Evolutionary conservation across 2,888 invertebrate species (phyloP).

Genomic region (Stomorhina lunata): DNA sequence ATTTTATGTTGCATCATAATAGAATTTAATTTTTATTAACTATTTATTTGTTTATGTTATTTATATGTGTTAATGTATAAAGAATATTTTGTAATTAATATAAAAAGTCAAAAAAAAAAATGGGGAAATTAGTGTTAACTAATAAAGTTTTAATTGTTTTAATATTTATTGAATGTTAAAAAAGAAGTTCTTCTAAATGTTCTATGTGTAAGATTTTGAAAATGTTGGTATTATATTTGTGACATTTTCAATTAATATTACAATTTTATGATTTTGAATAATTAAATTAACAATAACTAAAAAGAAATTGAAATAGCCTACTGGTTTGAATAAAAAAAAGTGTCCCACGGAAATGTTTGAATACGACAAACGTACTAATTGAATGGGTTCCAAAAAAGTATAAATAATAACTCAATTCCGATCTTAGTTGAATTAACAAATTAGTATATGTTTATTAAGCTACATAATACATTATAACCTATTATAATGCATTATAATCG

Average conservation of each 20-base stretch:
- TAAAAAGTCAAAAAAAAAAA: slow-evolving; percentile 29
- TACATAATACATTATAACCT: too few relatives aligned
- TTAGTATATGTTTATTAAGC: too few relatives aligned
- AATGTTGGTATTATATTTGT: neutral
- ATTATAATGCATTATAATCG: too few relatives aligned
- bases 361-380: too few relatives aligned
- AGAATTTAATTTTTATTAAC: slow-evolving; percentile 63
- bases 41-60: slow-evolving; percentile 26
- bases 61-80: slow-evolving; percentile 11
- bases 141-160: neutral
- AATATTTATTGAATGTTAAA: slow-evolving; percentile 1
- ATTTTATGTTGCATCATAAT: slow-evolving; percentile 53
- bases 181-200: neutral
- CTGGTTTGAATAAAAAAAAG: neutral
- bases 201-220: too few relatives aligned
- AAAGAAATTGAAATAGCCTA: slow-evolving; percentile 49
- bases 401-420: too few relatives aligned
- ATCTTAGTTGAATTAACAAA: too few relatives aligned
- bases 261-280: too few relatives aligned
- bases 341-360: too few relatives aligned
- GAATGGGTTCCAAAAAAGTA: too few relatives aligned
- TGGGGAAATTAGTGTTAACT: slow-evolving; percentile 20
- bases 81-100: slow-evolving; percentile 4
- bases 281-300: slow-evolving; percentile 20
- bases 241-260: too few relatives aligned